These are phyloP conservation scores for Macquaria ambigua DNA, from an alignment of 2,113 vertebrate genomes.

Conservation along the genomic window DNA sequence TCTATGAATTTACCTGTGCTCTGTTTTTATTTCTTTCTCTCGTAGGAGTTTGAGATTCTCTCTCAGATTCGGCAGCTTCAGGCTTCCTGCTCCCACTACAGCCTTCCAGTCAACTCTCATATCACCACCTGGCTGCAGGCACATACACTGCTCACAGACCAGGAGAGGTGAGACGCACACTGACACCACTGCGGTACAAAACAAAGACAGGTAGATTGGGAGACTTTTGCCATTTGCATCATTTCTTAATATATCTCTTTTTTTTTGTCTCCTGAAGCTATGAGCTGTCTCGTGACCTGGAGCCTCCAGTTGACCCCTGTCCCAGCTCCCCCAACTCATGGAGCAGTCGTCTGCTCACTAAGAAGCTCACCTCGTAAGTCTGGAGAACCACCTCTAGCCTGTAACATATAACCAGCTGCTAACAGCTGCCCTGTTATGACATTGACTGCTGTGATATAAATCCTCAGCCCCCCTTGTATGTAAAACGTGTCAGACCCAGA, in stretches of 20 bases:
- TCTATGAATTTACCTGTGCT: neutral
- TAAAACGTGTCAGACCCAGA: neutral
- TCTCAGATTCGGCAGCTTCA: slow-evolving; percentile 89
- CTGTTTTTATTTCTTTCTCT: neutral
- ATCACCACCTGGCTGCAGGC: slow-evolving; percentile 83
- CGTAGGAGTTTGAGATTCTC: slow-evolving; percentile 91
- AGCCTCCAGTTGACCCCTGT: slow-evolving; percentile 89
- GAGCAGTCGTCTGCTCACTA: slow-evolving; percentile 84
- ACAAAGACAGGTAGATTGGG: neutral
- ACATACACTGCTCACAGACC: slow-evolving; percentile 85
- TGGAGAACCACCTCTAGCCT: neutral
- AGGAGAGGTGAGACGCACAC: slow-evolving; percentile 86
- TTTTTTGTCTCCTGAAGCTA: slow-evolving; percentile 81
- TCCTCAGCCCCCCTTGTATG: neutral
- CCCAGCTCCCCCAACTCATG: slow-evolving; percentile 87
- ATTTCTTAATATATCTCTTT: neutral
- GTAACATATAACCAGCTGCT: neutral
- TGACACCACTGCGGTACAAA: neutral
- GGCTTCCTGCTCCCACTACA: slow-evolving; percentile 84
- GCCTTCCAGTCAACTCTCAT: slow-evolving; percentile 68
- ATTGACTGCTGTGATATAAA: neutral
- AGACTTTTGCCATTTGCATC: neutral
- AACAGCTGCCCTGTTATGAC: neutral
- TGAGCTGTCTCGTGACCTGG: slow-evolving; percentile 87
- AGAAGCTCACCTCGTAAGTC: slow-evolving; percentile 89